Evolutionary conservation across 2,113 vertebrate species (phyloP).

Genomic region (Pipa parva): DNA sequence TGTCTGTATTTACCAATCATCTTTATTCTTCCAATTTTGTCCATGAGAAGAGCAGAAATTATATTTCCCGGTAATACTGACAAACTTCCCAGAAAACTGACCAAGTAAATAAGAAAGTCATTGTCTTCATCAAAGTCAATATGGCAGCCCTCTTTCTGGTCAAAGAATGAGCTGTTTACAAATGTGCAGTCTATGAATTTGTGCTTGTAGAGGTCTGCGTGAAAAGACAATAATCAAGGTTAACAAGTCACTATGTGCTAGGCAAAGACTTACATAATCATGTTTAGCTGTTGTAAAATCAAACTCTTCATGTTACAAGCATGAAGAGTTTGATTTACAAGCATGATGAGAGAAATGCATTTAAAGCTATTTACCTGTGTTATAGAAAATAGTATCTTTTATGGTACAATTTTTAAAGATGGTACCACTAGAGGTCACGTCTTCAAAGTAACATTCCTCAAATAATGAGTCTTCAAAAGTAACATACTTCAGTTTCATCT

Average conservation of each 20-base stretch:
- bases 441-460: slow-evolving; percentile 92
- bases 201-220: slow-evolving; percentile 80
- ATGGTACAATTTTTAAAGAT: slow-evolving; percentile 95
- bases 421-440: slow-evolving; percentile 82
- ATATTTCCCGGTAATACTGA: slow-evolving; percentile 93
- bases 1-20: slow-evolving; percentile 93
- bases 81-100: slow-evolving; percentile 92
- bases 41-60: slow-evolving; percentile 90
- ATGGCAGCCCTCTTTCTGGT: slow-evolving; percentile 85
- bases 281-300: no score
- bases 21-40: slow-evolving; percentile 86
- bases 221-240: slow-evolving; percentile 16
- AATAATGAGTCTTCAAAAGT: slow-evolving; percentile 87
- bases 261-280: no score
- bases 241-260: no score
- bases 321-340: no score
- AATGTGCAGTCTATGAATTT: slow-evolving; percentile 86
- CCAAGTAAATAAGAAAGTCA: slow-evolving; percentile 91
- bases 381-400: slow-evolving; percentile 81
- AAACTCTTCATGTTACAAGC: no score
- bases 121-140: slow-evolving; percentile 90
- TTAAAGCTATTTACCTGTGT: no score
- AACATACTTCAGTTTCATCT: slow-evolving; percentile 89
- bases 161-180: slow-evolving; percentile 76
- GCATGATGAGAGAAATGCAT: no score